Percentiles rank a stretch among this genome's conserved stretches.
These are phyloP conservation scores for Sclerurus mexicanus DNA, from an alignment of 2,113 vertebrate genomes.

Conservation along the genomic window DNA sequence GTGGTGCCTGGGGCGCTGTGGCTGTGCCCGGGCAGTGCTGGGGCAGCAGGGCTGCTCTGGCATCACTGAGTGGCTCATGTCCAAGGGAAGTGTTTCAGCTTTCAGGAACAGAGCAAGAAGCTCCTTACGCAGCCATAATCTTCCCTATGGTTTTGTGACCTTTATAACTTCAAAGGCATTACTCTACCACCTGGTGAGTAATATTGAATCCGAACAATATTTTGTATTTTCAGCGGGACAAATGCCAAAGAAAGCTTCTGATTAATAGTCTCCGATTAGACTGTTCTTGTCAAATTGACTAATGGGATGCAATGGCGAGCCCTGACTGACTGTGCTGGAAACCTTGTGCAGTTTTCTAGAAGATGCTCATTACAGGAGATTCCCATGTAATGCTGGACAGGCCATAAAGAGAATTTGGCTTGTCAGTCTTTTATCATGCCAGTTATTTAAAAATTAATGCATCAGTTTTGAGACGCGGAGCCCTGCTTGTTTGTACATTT, in stretches of 20 bases:
- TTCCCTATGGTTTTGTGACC: not conserved
- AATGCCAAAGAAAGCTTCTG: conserved; percentile 45
- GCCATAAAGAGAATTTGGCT: conserved; percentile 50
- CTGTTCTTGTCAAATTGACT: conserved; percentile 70
- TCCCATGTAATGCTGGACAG: conserved; percentile 53
- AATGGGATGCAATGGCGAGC: conserved; percentile 58
- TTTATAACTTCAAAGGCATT: not conserved
- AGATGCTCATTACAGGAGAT: conserved; percentile 69
- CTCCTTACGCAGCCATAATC: not conserved
- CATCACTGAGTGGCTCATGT: not conserved
- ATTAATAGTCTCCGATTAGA: conserved; percentile 53
- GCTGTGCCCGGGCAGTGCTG: not conserved
- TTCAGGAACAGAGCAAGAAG: not conserved
- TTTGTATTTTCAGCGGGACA: conserved; percentile 37
- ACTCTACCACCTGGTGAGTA: not conserved
- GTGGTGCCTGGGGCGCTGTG: not conserved
- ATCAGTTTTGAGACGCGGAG: not conserved
- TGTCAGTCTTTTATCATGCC: conserved; percentile 61
- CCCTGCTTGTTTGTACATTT: conserved; percentile 36
- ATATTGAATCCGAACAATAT: not conserved
- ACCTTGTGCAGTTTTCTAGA: conserved; percentile 49
- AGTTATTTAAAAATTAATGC: conserved; percentile 65
- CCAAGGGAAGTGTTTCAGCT: not conserved
- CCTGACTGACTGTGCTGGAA: conserved; percentile 45
- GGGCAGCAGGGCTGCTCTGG: not conserved